Base-by-base conservation (phyloP, 2,888 invertebrate genomes). In the Drosophila affinis region DNA sequence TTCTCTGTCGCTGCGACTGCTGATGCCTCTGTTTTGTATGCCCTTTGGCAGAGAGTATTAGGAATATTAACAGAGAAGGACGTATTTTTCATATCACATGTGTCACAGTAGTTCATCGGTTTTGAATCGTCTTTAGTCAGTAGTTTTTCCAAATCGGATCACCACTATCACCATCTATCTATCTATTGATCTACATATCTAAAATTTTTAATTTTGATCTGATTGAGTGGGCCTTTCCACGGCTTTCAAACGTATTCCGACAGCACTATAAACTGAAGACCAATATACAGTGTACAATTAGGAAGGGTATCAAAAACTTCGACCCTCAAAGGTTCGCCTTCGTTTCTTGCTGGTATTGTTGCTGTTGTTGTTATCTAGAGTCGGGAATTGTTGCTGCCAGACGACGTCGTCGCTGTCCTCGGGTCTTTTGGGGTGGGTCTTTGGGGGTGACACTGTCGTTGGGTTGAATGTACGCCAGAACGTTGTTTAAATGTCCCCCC, bases 391-490 rank as follows among this genome's bases (percentile, higher is more conserved):
- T 84, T 84, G 87, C 87, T 81, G 87, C 86, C 84, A 88, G 87
- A 81, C 88, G 75, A 67, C 68, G 62, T 60, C 62, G 63, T 61
- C 64, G 67, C 39, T 72, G 67, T 59, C 57, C 60, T 45, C 52
- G 58, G 72, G 77, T 67, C 57, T 57, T 72, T 71, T 80, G 80
- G 86, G 82, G 76, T 84, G 78, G 86, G 79, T 78, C 72, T 75
- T 78, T 83, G 71, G 85, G 57, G 71, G 70, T 70, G 71, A 62
- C 78, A 67, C 65, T 67, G 57, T 76, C 77, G 78, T 76, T 87
- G 87, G 90, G 90, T 90, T 90, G 90, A 90, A 90, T 90, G 90
- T 78, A 90, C 90, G 90, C 81, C 81, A 84, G 88, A 85, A 88
- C 80, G 87, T 68, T 84, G 86, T 62, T 87, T 81, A 78, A 83